Evolutionary conservation across 2,888 invertebrate species (phyloP), one percentile per base, ranked within the genome.

Genomic region (Apamea sordens): DNA sequence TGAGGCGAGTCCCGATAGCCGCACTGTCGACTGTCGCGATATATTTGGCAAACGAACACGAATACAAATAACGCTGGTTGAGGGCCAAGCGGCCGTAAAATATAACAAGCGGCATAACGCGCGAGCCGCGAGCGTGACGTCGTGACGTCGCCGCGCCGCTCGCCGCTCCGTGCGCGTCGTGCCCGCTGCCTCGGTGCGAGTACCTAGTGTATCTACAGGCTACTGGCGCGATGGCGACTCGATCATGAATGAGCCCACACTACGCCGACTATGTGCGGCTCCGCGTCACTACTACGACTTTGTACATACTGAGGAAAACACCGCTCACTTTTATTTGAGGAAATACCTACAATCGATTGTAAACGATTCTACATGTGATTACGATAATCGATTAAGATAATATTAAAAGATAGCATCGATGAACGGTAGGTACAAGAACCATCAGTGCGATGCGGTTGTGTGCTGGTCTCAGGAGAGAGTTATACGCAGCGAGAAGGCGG

Each of bases 31-130:
- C 70, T 21, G 41, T 67, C 56, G 63, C 68, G 59, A 67, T 69
- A 69, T 71, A 70, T 75, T 88, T 86, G 86, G 89, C 87, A 84
- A 87, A 78, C 73, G 79, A 82, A 69, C 63, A 77, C 63, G 75
- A 89, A 80, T 86, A 87, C 82, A 89, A 88, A 88, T 87, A 88
- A 84, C 79, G 59, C 78, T 84, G 79, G 84, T 84, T 32, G 76
- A 65, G 67, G 79, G 84, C 80, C 89, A 85, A 86, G 76, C 81
- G 73, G 53, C 72, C 68, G 64, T 67, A 70, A 83, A 73, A 77
- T 47, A 80, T 77, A 76, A 76, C 77, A 68, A 85, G 79, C 77
- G 32, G 15, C 28, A 24, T 15, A 24, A 15, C 24, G 28, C 44
- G 77, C 53, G n/a, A 0, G 59, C 18, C 5, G 21, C 68, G 18